Evolutionary conservation across 2,113 vertebrate genomes (phyloP).

Genomic region (Vulpes ferrilata): DNA sequence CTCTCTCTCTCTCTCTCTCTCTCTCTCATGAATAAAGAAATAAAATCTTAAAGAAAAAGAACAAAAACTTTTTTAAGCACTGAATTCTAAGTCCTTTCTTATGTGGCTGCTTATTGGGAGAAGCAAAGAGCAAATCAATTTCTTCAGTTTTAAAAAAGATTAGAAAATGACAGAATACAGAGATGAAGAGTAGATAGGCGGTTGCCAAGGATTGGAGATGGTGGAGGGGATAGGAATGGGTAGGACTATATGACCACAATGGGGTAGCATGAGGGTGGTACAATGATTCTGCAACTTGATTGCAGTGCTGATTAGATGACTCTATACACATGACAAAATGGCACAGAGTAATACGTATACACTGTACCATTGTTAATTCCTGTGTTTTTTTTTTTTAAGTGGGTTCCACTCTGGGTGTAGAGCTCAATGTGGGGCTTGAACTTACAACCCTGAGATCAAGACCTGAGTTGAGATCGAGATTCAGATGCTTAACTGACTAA

Average conservation of each 20-base stretch:
- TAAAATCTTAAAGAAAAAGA: neutral
- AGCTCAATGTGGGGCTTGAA: neutral
- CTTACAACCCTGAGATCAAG: neutral
- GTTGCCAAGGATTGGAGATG: neutral
- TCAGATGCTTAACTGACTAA: neutral
- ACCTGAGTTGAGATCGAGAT: neutral
- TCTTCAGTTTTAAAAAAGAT: constrained; percentile 11
- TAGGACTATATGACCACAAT: neutral
- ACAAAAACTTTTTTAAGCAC: neutral
- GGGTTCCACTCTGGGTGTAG: neutral
- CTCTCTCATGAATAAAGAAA: no score
- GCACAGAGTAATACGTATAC: neutral
- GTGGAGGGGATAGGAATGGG: no score
- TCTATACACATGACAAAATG: neutral
- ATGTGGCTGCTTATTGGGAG: neutral
- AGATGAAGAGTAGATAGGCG: neutral
- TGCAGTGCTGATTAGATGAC: neutral
- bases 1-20: no score
- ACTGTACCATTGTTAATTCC: neutral
- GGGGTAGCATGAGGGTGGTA: neutral
- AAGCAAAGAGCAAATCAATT: constrained; percentile 21
- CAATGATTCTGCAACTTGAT: neutral
- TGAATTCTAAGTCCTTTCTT: constrained; percentile 38
- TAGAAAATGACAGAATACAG: neutral
- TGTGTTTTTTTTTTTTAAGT: neutral